phyloP scores from a whole-genome alignment of 2,797 vertebrate species.

The Erithacus rubecula region DNA sequence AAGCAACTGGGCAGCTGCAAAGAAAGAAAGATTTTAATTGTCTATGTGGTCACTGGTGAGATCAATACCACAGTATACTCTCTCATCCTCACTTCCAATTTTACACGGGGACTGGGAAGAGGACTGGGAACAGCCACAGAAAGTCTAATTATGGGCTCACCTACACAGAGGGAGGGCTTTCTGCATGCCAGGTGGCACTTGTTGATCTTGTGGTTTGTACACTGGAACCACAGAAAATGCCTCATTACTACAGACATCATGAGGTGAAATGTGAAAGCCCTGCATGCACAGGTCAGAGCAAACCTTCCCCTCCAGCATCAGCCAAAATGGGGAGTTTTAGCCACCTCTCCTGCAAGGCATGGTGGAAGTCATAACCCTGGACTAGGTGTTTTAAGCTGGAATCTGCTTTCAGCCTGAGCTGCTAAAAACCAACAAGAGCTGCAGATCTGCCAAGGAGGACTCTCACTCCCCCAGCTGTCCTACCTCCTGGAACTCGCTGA shows the following conservation, averaged over 20 bases:
- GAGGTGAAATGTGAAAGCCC: not conserved
- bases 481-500: slow-evolving; percentile 92
- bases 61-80: not conserved
- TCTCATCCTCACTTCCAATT: rapidly evolving
- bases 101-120: not conserved
- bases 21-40: not conserved
- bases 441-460: not conserved
- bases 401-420: not conserved
- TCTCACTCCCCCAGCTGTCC: not conserved
- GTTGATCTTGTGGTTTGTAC: not conserved
- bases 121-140: not conserved
- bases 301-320: not conserved
- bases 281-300: not conserved
- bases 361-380: not conserved
- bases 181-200: not conserved
- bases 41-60: not conserved
- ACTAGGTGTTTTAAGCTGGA: not conserved
- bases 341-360: not conserved
- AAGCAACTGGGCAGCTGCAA: not conserved
- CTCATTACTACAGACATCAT: not conserved
- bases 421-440: not conserved
- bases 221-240: not conserved
- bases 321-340: not conserved
- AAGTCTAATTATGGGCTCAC: not conserved
- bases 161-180: not conserved